Percentiles rank a stretch among this genome's conserved stretches.
Conservation (phyloP, 2,797 vertebrate species). For the Calcarius lapponicus region DNA sequence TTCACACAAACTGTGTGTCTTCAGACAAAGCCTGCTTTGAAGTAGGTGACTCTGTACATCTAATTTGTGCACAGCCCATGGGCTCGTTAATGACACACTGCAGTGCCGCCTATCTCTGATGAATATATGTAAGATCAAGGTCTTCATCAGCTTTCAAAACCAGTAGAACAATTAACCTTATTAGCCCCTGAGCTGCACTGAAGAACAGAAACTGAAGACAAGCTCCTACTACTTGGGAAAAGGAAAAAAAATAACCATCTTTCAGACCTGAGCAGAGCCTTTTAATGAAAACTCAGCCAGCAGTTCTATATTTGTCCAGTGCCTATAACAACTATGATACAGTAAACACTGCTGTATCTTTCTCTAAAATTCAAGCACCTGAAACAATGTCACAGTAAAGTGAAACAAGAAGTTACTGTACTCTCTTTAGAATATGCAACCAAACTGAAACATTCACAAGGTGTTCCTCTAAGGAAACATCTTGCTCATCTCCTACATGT, state of each 20-base stretch:
- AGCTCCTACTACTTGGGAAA: neutral
- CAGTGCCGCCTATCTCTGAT: neutral
- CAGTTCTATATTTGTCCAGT: neutral
- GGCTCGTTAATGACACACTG: neutral
- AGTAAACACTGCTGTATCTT: neutral
- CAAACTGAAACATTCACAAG: neutral
- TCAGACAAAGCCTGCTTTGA: conserved; percentile 11
- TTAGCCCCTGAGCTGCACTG: neutral
- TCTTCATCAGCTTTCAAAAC: neutral
- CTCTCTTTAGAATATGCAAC: neutral
- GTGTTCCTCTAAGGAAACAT: neutral
- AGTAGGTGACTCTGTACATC: neutral
- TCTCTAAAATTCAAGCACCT: neutral
- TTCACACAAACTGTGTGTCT: neutral
- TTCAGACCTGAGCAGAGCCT: neutral
- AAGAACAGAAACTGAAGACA: neutral
- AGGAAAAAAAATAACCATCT: neutral
- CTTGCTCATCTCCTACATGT: neutral
- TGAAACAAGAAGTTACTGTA: conserved; percentile 5
- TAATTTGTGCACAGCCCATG: neutral
- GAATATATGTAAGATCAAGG: neutral
- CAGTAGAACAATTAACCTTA: conserved; percentile 16
- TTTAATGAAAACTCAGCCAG: neutral
- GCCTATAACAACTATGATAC: neutral
- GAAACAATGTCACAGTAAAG: neutral